These are phyloP conservation scores for Anguilla japonica DNA, from an alignment of 2,113 vertebrate species.

Conservation along the genomic window DNA sequence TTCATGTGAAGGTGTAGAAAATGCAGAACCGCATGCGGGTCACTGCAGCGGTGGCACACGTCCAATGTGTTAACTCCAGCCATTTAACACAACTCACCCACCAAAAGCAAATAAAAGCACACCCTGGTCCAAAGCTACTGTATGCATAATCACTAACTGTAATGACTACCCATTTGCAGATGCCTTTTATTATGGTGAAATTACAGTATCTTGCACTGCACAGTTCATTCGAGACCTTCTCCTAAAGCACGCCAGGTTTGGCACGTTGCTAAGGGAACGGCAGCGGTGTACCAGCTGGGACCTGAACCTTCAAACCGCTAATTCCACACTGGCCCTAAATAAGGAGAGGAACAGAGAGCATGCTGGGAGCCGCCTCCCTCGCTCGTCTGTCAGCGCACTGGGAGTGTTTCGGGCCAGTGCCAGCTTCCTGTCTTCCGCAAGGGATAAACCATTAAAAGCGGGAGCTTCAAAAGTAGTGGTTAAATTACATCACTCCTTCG, in stretches of 20 bases:
- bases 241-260: background rate
- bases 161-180: background rate
- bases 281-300: background rate
- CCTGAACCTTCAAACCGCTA: background rate
- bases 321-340: background rate
- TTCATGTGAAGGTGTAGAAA: background rate
- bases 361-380: background rate
- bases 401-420: background rate
- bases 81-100: background rate
- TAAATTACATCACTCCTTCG: background rate
- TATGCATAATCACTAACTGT: background rate
- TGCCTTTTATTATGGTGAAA: background rate
- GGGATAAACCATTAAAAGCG: background rate
- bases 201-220: background rate
- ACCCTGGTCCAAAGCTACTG: background rate
- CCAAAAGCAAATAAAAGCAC: background rate
- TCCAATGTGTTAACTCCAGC: background rate
- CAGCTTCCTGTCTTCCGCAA: background rate
- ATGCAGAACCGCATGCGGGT: background rate
- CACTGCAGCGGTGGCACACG: background rate
- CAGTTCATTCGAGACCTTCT: background rate
- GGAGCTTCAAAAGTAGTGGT: background rate
- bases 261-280: background rate
- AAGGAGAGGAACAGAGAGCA: background rate
- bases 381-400: background rate